Evolutionary conservation across 2,113 vertebrate genomes (phyloP).

Genomic region (Anarrhichthys ocellatus): DNA sequence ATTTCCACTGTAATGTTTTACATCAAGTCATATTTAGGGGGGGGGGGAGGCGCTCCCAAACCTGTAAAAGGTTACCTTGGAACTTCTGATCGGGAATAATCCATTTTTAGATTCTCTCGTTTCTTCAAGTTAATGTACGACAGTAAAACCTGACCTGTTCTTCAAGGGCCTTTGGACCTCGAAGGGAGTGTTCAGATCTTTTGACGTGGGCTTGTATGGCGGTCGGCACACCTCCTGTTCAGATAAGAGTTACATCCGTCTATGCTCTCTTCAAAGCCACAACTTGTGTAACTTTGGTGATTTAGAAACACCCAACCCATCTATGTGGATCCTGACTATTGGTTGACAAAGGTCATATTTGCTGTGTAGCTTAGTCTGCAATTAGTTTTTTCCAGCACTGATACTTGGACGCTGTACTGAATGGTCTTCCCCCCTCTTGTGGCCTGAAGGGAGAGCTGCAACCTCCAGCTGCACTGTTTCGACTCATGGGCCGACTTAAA

Average conservation of each 20-base stretch:
- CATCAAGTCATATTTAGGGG: not conserved
- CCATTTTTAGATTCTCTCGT: not conserved
- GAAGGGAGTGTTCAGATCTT: not conserved
- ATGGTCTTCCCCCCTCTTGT: constrained; percentile 43
- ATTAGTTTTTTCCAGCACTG: not conserved
- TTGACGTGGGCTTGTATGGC: not conserved
- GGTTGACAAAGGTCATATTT: not conserved
- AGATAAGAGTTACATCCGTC: not conserved
- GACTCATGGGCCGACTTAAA: constrained; percentile 27
- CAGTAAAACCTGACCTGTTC: not conserved
- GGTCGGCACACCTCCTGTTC: not conserved
- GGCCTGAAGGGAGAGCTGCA: constrained; percentile 54
- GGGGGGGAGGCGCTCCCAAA: not conserved
- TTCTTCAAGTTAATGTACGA: not conserved
- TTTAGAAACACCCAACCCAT: not conserved
- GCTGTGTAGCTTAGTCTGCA: not conserved
- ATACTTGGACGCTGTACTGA: not conserved
- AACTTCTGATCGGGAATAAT: not conserved
- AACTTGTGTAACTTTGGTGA: not conserved
- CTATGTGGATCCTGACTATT: not conserved
- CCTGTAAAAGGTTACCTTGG: not conserved
- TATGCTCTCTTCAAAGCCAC: not conserved
- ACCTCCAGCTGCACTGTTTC: constrained; percentile 50
- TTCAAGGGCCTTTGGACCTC: not conserved
- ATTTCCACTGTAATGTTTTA: not conserved